Conservation (phyloP, 2,888 invertebrate species). For the Melipona bicolor region DNA sequence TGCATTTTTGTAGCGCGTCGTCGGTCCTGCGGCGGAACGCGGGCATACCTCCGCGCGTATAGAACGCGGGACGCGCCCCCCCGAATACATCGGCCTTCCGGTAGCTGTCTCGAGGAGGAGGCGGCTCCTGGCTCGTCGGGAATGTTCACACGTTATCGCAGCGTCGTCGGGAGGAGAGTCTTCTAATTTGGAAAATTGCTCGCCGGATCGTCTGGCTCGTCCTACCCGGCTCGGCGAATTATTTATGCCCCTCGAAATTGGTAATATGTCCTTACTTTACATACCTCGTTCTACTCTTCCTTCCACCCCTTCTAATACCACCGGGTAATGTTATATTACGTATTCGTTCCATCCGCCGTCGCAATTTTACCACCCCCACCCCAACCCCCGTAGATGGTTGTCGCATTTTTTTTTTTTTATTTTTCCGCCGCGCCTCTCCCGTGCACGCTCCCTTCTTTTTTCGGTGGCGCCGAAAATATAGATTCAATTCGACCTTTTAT, state of each 20-base stretch:
- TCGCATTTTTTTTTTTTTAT: background rate
- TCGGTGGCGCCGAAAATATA: background rate
- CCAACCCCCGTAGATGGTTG: background rate
- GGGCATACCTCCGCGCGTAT: slow-evolving; percentile 33
- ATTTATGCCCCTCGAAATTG: slow-evolving; percentile 62
- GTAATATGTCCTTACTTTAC: slow-evolving; percentile 63
- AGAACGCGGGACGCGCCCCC: slow-evolving; percentile 1
- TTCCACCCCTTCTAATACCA: slow-evolving; percentile 37
- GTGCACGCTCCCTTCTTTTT: no score
- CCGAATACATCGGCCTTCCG: slow-evolving; percentile 11
- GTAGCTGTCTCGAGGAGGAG: slow-evolving; percentile 40
- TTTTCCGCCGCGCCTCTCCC: no score
- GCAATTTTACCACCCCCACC: slow-evolving; percentile 26
- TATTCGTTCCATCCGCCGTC: slow-evolving; percentile 48
- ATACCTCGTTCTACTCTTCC: slow-evolving; percentile 24
- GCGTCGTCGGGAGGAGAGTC: slow-evolving; percentile 34
- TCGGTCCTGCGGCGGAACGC: background rate
- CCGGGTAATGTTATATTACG: slow-evolving; percentile 55
- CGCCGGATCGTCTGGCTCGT: slow-evolving; percentile 48
- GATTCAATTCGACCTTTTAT: slow-evolving; percentile 23
- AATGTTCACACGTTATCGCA: slow-evolving; percentile 59
- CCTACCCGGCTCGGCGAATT: slow-evolving; percentile 38
- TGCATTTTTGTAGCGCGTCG: slow-evolving; percentile 38
- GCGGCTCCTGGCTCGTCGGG: slow-evolving; percentile 43
- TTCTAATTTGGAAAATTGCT: slow-evolving; percentile 63